Percentiles rank a stretch among this genome's conserved stretches.
These are phyloP conservation scores for Dipodomys stephensi DNA, from an alignment of 2,113 vertebrate species.

Conservation along the genomic window DNA sequence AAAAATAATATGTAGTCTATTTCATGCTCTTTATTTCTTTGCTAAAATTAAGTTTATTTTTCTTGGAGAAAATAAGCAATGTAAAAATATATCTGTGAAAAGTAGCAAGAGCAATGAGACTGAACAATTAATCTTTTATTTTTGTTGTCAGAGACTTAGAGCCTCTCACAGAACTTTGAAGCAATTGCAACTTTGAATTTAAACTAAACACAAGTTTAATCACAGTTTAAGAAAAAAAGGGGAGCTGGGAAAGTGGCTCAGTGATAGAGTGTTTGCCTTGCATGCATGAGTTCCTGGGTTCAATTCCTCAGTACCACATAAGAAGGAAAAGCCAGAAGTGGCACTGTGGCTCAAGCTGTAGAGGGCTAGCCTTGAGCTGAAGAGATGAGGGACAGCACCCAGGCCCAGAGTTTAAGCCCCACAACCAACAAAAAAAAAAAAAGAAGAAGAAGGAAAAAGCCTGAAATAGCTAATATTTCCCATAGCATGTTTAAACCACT, in stretches of 20 bases:
- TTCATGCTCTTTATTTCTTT: constrained; percentile 35
- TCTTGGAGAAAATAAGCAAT: constrained; percentile 33
- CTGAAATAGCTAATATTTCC: not conserved
- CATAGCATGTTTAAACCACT: not conserved
- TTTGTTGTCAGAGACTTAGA: not conserved
- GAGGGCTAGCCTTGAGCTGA: too few species aligned
- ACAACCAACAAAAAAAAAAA: too few species aligned
- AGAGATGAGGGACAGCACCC: too few species aligned
- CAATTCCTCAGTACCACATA: too few species aligned
- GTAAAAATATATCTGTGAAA: not conserved
- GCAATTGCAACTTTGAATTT: constrained; percentile 2
- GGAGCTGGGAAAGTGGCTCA: too few species aligned
- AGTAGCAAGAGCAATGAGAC: not conserved
- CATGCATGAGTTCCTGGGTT: too few species aligned
- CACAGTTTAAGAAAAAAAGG: not conserved
- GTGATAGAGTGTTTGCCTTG: too few species aligned
- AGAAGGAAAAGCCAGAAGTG: too few species aligned
- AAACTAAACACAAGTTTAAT: not conserved
- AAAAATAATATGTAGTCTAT: constrained; percentile 50
- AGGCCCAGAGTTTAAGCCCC: too few species aligned
- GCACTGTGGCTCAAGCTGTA: too few species aligned
- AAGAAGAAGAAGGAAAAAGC: not conserved
- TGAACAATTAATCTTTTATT: not conserved
- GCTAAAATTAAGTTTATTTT: constrained; percentile 60
- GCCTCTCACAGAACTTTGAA: not conserved